Evolutionary conservation across 1,140 invertebrate species (phyloP).

Genomic region (Pissodes strobi): DNA sequence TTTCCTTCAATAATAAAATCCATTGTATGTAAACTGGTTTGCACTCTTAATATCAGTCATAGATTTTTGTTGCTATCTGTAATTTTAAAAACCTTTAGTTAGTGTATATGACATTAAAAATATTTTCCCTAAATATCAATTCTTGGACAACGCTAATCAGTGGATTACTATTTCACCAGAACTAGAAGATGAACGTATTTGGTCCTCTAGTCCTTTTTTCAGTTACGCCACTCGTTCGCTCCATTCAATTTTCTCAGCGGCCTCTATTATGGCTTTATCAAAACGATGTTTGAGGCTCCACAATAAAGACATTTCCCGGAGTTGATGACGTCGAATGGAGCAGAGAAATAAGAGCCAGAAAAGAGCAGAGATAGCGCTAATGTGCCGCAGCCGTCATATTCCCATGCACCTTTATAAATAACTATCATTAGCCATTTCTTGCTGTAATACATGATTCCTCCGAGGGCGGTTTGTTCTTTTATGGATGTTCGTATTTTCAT

Average conservation of each 20-base stretch:
- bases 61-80: too few species aligned
- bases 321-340: constrained; percentile 35
- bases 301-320: constrained; percentile 37
- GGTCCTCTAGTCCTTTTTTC: too few species aligned
- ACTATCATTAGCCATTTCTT: constrained; percentile 41
- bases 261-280: constrained; percentile 16
- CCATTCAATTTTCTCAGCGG: not conserved
- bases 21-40: too few species aligned
- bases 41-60: too few species aligned
- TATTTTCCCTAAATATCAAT: too few species aligned
- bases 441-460: constrained; percentile 35
- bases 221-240: too few species aligned
- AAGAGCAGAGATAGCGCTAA: constrained; percentile 38
- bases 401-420: constrained; percentile 44
- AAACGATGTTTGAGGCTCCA: constrained; percentile 10
- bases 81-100: too few species aligned
- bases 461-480: constrained; percentile 26
- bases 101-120: too few species aligned
- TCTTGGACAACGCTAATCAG: too few species aligned
- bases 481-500: constrained; percentile 33
- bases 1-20: too few species aligned
- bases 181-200: too few species aligned
- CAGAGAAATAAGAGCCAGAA: constrained; percentile 33
- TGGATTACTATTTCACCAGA: too few species aligned
- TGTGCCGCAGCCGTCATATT: constrained; percentile 42